These are phyloP conservation scores for Scomber japonicus DNA, from an alignment of 2,113 vertebrate genomes.

Conservation along the genomic window DNA sequence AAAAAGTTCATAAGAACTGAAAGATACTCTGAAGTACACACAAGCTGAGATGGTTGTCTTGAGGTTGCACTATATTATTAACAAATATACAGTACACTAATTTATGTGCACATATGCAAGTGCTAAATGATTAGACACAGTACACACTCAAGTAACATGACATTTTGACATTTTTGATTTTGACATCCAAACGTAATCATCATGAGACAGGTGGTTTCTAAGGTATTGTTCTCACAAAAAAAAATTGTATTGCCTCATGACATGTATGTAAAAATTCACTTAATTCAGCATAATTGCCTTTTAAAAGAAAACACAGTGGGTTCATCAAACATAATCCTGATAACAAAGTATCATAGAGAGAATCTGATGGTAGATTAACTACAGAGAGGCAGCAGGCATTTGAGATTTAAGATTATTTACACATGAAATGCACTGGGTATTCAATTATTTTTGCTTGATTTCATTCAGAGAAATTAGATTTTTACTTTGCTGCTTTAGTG, in stretches of 20 bases:
- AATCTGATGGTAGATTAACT: constrained; percentile 72
- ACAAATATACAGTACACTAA: too few species aligned
- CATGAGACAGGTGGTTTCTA: not conserved
- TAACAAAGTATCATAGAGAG: constrained; percentile 48
- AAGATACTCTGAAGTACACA: not conserved
- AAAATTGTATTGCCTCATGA: not conserved
- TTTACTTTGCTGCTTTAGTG: constrained; percentile 60
- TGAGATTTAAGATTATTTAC: constrained; percentile 70
- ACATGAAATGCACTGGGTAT: constrained; percentile 59
- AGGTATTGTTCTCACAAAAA: not conserved
- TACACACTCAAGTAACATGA: too few species aligned
- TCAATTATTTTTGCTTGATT: constrained; percentile 80
- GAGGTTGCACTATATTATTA: too few species aligned
- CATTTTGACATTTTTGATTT: not conserved
- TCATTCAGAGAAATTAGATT: constrained; percentile 80
- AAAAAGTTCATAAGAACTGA: not conserved
- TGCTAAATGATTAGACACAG: too few species aligned
- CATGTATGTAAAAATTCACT: too few species aligned
- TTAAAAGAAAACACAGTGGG: constrained; percentile 21
- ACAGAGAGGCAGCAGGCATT: constrained; percentile 56
- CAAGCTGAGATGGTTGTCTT: too few species aligned
- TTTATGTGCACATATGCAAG: too few species aligned
- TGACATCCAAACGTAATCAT: not conserved
- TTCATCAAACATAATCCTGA: constrained; percentile 38
- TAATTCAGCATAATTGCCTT: not conserved